A percentile compares a stretch with the other conserved stretches of the same genome.
These are phyloP conservation scores for Australoheros scitulus DNA, from an alignment of 2,113 vertebrate genomes.

Conservation along the genomic window DNA sequence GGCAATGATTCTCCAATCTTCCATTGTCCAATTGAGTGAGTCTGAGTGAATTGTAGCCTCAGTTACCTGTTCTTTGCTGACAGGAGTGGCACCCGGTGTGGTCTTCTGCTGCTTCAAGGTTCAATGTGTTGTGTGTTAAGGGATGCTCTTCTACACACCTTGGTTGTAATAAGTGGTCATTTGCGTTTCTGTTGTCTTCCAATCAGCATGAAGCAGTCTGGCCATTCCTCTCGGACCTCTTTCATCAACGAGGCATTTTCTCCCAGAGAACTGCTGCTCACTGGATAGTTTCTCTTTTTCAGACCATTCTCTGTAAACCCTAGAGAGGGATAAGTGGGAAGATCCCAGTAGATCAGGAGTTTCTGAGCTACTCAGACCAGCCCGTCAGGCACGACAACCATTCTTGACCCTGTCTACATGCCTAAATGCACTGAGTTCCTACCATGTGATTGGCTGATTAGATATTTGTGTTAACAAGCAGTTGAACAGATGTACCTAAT, in stretches of 20 bases:
- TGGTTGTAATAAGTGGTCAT: background rate
- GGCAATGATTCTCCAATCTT: background rate
- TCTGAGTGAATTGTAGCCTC: too few relatives aligned
- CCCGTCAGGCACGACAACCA: too few relatives aligned
- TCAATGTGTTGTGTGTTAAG: background rate
- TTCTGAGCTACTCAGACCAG: background rate
- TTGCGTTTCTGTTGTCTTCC: background rate
- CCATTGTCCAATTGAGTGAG: rapidly evolving
- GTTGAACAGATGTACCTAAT: background rate
- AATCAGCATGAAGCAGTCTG: background rate
- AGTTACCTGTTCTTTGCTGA: background rate
- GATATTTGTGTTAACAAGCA: too few relatives aligned
- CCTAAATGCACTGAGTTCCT: too few relatives aligned
- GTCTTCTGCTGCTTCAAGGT: background rate
- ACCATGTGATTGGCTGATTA: too few relatives aligned
- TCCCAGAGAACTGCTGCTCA: background rate
- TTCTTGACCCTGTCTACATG: too few relatives aligned
- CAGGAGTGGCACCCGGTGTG: rapidly evolving
- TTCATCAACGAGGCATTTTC: background rate
- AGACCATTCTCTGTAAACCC: background rate
- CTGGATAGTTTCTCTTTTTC: background rate
- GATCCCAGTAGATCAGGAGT: background rate
- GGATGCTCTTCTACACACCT: background rate
- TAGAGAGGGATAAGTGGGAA: background rate
- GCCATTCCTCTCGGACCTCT: background rate